Evolutionary conservation across 2,888 invertebrate species (phyloP).

Genomic region (Petrolisthes manimaculis): DNA sequence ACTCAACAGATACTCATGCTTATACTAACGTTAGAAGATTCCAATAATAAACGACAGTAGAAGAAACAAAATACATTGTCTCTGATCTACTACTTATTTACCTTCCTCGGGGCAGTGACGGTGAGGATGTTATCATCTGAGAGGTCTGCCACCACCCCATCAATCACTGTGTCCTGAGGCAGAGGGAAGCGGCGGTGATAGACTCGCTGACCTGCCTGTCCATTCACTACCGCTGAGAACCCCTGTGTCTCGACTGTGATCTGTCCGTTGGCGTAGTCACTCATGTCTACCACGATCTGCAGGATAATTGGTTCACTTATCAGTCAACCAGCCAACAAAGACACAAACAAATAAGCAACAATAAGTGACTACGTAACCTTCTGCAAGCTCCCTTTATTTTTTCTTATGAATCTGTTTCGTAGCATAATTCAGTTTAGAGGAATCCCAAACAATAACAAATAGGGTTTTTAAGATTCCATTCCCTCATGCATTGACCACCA

Average conservation of each 20-base stretch:
- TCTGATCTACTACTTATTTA: too few species aligned
- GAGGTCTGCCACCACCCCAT: constrained; percentile 57
- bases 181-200: constrained; percentile 57
- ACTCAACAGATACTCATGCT: too few species aligned
- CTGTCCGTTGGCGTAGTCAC: constrained; percentile 55
- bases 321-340: too few species aligned
- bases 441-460: background rate
- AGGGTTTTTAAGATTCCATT: too few species aligned
- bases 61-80: too few species aligned
- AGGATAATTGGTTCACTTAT: too few species aligned
- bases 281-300: constrained; percentile 65
- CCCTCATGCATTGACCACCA: background rate
- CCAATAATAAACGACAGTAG: too few species aligned
- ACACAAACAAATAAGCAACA: too few species aligned
- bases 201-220: constrained; percentile 11
- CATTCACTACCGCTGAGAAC: constrained; percentile 56
- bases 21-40: too few species aligned
- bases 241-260: constrained; percentile 56
- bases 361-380: too few species aligned
- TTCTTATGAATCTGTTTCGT: too few species aligned
- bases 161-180: constrained; percentile 52
- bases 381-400: too few species aligned
- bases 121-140: constrained; percentile 64
- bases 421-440: background rate
- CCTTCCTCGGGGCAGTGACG: constrained; percentile 59